Percentiles rank a stretch among this genome's conserved stretches.
Conservation (phyloP, 2,888 invertebrate species). For the Idaea biselata region DNA sequence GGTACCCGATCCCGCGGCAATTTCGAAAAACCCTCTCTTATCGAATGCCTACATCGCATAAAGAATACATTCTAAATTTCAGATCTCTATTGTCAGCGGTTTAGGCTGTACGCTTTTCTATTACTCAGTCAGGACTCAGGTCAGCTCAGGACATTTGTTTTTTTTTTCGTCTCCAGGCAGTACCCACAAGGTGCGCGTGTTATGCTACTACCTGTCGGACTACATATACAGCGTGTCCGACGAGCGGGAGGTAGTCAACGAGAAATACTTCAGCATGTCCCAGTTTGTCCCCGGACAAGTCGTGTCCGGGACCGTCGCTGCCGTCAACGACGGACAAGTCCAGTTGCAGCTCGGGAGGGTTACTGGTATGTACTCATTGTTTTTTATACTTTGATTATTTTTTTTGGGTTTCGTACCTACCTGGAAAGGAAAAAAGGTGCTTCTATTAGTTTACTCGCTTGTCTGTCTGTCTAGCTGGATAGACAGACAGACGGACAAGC, state of each 20-base stretch:
- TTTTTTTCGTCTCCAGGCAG: slow-evolving; percentile 47
- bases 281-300: slow-evolving; percentile 79
- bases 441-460: slow-evolving; percentile 20
- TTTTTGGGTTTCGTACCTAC: not conserved
- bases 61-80: too few species aligned
- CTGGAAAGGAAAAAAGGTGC: slow-evolving; percentile 56
- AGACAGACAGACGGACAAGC: too few species aligned
- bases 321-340: slow-evolving; percentile 71
- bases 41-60: too few species aligned
- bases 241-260: slow-evolving; percentile 76
- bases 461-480: too few species aligned
- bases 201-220: slow-evolving; percentile 84
- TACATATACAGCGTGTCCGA: slow-evolving; percentile 85
- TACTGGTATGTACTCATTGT: slow-evolving; percentile 53
- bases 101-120: too few species aligned
- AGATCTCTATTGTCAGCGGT: too few species aligned
- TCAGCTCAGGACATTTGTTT: slow-evolving; percentile 43
- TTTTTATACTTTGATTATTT: not conserved
- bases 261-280: slow-evolving; percentile 75
- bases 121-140: too few species aligned
- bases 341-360: slow-evolving; percentile 73
- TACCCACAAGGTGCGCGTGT: slow-evolving; percentile 78
- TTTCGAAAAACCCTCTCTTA: too few species aligned
- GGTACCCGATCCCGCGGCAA: too few species aligned
- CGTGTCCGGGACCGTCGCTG: slow-evolving; percentile 75